phyloP scores from a whole-genome alignment of 1,140 invertebrate genomes.

The Drosophila nikananu region DNA sequence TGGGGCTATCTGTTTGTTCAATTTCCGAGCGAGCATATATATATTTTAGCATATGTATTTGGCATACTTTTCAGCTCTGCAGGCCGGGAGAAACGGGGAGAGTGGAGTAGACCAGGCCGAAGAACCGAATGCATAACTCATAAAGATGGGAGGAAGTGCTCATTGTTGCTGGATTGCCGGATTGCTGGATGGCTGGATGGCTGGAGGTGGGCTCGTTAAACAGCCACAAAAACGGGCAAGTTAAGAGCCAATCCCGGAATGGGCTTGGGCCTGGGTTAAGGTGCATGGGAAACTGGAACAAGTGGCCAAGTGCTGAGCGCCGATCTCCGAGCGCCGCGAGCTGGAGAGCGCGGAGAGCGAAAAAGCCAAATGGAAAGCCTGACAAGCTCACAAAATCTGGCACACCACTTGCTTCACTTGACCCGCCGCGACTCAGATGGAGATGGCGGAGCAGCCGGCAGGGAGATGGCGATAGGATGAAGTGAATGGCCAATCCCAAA shows the following conservation, averaged over 20 bases:
- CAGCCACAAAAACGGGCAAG: slow-evolving; percentile 24
- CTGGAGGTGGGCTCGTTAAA: slow-evolving; percentile 43
- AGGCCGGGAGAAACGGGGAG: slow-evolving; percentile 29
- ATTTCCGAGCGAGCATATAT: slow-evolving; percentile 53
- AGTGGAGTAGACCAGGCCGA: slow-evolving; percentile 16
- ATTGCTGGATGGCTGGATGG: slow-evolving; percentile 3
- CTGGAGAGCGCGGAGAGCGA: slow-evolving; percentile 9
- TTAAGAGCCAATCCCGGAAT: slow-evolving; percentile 62
- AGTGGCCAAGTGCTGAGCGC: slow-evolving; percentile 51
- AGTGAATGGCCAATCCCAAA: slow-evolving; percentile 68
- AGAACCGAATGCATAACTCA: slow-evolving; percentile 65
- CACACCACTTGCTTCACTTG: slow-evolving; percentile 81
- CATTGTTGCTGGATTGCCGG: slow-evolving; percentile 30
- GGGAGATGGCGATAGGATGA: slow-evolving; percentile 38
- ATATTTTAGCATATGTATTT: slow-evolving; percentile 31
- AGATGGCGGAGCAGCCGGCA: slow-evolving; percentile 11
- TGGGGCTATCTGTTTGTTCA: slow-evolving; percentile 71
- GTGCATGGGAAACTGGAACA: slow-evolving; percentile 83
- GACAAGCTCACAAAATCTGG: slow-evolving; percentile 73
- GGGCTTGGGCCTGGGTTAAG: slow-evolving; percentile 78
- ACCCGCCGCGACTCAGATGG: slow-evolving; percentile 45
- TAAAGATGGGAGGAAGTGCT: slow-evolving; percentile 49
- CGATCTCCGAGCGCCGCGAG: neutral
- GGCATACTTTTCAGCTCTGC: slow-evolving; percentile 64
- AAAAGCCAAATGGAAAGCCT: slow-evolving; percentile 71